These are phyloP conservation scores for Spilarctia lutea DNA, from an alignment of 2,888 invertebrate genomes.

Conservation along the genomic window DNA sequence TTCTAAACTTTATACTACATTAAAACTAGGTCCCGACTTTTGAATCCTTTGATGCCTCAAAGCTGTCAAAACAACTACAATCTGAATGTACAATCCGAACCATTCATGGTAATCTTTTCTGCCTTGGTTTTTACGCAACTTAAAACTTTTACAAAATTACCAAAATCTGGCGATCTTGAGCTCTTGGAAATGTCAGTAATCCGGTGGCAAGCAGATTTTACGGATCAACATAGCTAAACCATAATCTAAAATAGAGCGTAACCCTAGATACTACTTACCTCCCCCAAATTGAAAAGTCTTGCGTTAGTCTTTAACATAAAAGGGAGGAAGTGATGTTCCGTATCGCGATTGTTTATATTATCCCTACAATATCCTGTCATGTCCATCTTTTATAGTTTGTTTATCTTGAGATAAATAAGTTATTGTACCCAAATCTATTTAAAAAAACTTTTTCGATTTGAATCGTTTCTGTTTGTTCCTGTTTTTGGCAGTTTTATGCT, in stretches of 20 bases:
- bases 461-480: background rate
- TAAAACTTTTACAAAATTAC: no score
- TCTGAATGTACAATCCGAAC: no score
- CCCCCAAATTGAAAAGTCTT: conserved; percentile 55
- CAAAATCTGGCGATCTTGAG: no score
- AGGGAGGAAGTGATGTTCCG: conserved; percentile 24
- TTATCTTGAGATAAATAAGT: conserved; percentile 11
- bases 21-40: no score
- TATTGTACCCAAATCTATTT: background rate
- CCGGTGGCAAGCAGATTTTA: conserved; percentile 55
- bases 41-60: no score
- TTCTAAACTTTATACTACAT: no score
- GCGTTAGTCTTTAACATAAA: conserved; percentile 41
- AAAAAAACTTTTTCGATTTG: background rate
- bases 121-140: no score
- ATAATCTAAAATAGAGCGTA: conserved; percentile 39
- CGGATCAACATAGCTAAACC: conserved; percentile 29
- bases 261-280: conserved; percentile 37
- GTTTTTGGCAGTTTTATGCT: background rate
- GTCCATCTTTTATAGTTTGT: conserved; percentile 14
- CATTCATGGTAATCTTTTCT: no score
- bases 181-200: conserved; percentile 56
- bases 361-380: conserved; percentile 3
- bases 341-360: conserved; percentile 19
- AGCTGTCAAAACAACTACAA: no score